phyloP scores from a whole-genome alignment of 2,888 invertebrate species.

The Sesamia inferens region DNA sequence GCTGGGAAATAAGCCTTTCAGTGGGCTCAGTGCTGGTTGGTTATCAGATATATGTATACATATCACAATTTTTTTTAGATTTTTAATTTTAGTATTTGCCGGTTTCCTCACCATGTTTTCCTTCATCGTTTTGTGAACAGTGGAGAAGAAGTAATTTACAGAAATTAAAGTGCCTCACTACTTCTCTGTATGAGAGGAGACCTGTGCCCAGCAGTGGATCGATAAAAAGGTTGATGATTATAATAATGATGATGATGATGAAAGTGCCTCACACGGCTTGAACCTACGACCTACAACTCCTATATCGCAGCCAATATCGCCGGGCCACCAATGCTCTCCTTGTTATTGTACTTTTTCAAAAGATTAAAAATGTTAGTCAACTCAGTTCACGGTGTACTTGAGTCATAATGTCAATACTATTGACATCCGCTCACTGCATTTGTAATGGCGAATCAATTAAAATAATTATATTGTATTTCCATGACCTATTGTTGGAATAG shows the following conservation, averaged over 20 bases:
- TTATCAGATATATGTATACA: too few relatives aligned
- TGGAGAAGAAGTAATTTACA: background rate
- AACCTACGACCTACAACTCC: background rate
- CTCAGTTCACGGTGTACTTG: conserved; percentile 13
- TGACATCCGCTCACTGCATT: conserved; percentile 17
- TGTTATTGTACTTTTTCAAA: conserved; percentile 5
- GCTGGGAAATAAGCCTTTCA: background rate
- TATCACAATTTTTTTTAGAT: too few relatives aligned
- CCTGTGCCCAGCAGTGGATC: too few relatives aligned
- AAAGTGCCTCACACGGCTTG: background rate
- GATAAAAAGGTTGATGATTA: too few relatives aligned
- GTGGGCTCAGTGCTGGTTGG: background rate
- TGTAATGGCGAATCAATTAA: conserved; percentile 47
- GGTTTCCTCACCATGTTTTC: background rate
- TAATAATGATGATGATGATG: too few relatives aligned
- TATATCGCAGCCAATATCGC: background rate
- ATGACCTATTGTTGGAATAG: conserved; percentile 50
- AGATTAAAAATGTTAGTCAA: background rate
- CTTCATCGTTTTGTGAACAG: background rate
- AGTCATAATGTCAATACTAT: conserved; percentile 30
- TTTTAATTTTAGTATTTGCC: too few relatives aligned
- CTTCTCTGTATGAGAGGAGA: too few relatives aligned
- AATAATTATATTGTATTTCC: conserved; percentile 47
- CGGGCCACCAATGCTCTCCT: background rate
- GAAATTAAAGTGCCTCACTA: background rate